A percentile compares a stretch with the other conserved stretches of the same genome.
Conservation (phyloP, 92 coral and sea anemone genomes). For the Zoanthus sansibaricus region DNA sequence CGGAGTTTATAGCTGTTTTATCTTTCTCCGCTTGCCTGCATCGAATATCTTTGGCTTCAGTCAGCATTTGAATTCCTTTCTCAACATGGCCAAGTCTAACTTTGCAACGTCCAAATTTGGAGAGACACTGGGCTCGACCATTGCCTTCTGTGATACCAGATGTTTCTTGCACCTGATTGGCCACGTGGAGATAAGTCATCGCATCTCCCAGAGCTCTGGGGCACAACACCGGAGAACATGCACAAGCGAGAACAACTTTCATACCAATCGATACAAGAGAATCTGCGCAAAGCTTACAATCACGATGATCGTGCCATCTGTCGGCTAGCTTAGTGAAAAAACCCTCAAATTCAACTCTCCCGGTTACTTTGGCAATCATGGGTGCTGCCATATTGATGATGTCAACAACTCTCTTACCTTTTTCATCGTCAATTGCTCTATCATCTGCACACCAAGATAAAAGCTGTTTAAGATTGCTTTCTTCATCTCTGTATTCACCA, state of each 20-base stretch:
- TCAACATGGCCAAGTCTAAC: neutral
- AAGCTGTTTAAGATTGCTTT: slow-evolving; percentile 53
- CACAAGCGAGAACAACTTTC: slow-evolving; percentile 46
- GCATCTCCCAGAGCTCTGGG: slow-evolving; percentile 48
- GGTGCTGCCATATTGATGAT: slow-evolving; percentile 53
- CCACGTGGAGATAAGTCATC: slow-evolving; percentile 36
- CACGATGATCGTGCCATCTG: slow-evolving; percentile 40
- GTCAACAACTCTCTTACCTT: slow-evolving; percentile 26
- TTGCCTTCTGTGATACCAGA: slow-evolving; percentile 49
- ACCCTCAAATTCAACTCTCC: slow-evolving; percentile 3
- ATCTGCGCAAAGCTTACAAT: slow-evolving; percentile 29
- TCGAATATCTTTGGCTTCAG: slow-evolving; percentile 47
- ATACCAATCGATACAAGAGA: slow-evolving; percentile 68
- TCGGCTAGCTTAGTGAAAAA: neutral
- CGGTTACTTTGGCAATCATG: slow-evolving; percentile 53
- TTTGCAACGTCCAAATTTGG: slow-evolving; percentile 67
- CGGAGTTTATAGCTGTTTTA: slow-evolving; percentile 22
- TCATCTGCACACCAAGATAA: slow-evolving; percentile 35
- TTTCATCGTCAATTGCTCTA: slow-evolving; percentile 22
- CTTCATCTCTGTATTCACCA: slow-evolving; percentile 38
- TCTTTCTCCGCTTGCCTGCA: neutral
- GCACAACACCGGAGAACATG: slow-evolving; percentile 47
- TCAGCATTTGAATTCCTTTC: slow-evolving; percentile 25
- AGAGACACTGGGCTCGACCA: slow-evolving; percentile 70
- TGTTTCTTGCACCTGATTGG: slow-evolving; percentile 32